A percentile compares a stretch with the other conserved stretches of the same genome.
Evolutionary conservation across 2,797 vertebrate genomes (phyloP).

Genomic region (Cheirogaleus major): DNA sequence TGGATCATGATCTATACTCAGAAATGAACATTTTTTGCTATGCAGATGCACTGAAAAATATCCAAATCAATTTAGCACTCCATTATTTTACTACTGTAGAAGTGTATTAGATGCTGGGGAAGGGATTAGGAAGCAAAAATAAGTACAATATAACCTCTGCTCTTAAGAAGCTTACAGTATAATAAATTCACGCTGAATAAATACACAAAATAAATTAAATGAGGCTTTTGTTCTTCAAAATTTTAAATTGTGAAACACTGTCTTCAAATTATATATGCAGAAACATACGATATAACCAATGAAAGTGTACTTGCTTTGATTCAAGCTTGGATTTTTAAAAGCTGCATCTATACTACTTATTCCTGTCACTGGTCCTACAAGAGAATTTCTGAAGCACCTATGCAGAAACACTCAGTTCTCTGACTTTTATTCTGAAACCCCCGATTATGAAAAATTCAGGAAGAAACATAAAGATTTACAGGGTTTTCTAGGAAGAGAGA

Average conservation of each 20-base stretch:
- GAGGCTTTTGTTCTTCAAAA: background rate
- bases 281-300: background rate
- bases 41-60: background rate
- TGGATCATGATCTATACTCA: background rate
- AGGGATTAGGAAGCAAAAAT: background rate
- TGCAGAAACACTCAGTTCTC: background rate
- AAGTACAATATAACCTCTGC: background rate
- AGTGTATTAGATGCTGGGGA: background rate
- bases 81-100: background rate
- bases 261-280: background rate
- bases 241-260: background rate
- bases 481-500: background rate
- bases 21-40: background rate
- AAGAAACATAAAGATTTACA: background rate
- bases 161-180: background rate
- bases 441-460: background rate
- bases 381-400: background rate
- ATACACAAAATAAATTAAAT: background rate
- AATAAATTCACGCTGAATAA: background rate
- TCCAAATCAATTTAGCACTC: background rate
- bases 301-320: background rate
- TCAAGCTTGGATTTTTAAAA: background rate
- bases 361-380: background rate
- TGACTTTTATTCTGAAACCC: background rate
- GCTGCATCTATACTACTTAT: background rate